Conservation (phyloP, 2,113 vertebrate genomes). For the Hemibagrus wyckioides region DNA sequence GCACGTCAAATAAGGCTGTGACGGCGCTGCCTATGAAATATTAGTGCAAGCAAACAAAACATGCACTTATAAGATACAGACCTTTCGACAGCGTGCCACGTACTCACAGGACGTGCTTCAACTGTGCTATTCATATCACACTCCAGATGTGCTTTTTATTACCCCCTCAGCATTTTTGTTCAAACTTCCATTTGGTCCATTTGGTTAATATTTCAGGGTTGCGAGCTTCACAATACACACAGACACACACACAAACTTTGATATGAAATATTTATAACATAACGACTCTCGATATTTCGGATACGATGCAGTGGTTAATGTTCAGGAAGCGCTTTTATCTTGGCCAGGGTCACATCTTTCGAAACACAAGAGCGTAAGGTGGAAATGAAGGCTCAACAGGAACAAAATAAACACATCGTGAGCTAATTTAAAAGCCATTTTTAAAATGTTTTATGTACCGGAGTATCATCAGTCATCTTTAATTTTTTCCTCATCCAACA, state of each 20-base stretch:
- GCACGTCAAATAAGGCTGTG: conserved; percentile 31
- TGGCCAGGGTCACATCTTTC: not conserved
- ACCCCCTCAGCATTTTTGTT: conserved; percentile 19
- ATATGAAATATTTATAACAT: not conserved
- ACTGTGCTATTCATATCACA: conserved; percentile 36
- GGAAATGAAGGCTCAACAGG: not conserved
- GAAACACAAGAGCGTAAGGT: not conserved
- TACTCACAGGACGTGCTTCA: conserved; percentile 15
- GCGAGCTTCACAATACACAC: not conserved
- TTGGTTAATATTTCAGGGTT: conserved; percentile 15
- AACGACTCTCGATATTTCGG: not conserved
- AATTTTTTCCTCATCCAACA: no score
- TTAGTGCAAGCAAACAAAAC: conserved; percentile 47
- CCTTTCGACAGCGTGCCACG: conserved; percentile 25
- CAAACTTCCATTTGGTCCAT: conserved; percentile 10
- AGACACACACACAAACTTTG: not conserved
- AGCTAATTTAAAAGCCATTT: no score
- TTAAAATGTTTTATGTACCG: no score
- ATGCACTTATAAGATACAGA: conserved; percentile 26
- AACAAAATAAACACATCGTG: not conserved
- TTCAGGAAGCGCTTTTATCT: not conserved
- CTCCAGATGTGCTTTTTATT: conserved; percentile 36
- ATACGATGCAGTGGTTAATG: not conserved
- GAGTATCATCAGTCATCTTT: no score
- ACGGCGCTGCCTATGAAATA: conserved; percentile 38